Evolutionary conservation across 2,797 vertebrate genomes (phyloP), one percentile per base, ranked within the genome.

Genomic region (Hemitrygon akajei): DNA sequence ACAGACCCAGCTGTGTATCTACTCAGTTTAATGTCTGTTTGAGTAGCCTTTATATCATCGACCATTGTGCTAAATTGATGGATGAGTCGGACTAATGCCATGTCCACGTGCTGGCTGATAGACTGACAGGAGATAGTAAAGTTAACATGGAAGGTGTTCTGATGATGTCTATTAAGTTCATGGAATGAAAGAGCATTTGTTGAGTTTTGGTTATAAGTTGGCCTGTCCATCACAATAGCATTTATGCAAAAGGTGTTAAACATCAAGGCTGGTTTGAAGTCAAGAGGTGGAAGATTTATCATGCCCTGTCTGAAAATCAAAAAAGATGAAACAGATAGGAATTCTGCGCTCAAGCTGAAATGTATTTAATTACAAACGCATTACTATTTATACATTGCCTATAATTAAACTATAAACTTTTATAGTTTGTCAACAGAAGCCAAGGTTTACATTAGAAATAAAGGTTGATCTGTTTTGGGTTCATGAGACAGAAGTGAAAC

Each of bases 61-160:
- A 99, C 98, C 99, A 99, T 99, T 56, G 98, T 99, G 95, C 99
- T 99, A 95, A 99, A 99, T 94, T 99, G 99, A 95, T 99, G 99
- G 95, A 99, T 98, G 94, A 99, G 99, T 20, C 99, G 97, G 77
- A 99, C 99, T 94, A 99, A 96, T 3, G 99, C 99, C 99, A 99
- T 99, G 95, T 99, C 98, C 0, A 99, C 98, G 0, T 98, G 98
- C 96, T 99, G 99, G 96, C 98, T 99, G 96, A 99, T 99, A 94
- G 98, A 97, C 95, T 99, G 99, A 95, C 99, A 99, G 69, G 99
- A 98, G 0, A 98, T 97, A 1, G 99, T 99, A 94, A 99, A 99
- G 34, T 99, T 98, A 80, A 98, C 99, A 95, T 99, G 99, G 95
- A 99, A 99, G 2, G 98, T 99, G 95, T 98, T 99, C 94, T 98